Evolutionary conservation across 2,797 vertebrate genomes (phyloP), one percentile per base, ranked within the genome.

Genomic region (Trichosurus vulpecula): DNA sequence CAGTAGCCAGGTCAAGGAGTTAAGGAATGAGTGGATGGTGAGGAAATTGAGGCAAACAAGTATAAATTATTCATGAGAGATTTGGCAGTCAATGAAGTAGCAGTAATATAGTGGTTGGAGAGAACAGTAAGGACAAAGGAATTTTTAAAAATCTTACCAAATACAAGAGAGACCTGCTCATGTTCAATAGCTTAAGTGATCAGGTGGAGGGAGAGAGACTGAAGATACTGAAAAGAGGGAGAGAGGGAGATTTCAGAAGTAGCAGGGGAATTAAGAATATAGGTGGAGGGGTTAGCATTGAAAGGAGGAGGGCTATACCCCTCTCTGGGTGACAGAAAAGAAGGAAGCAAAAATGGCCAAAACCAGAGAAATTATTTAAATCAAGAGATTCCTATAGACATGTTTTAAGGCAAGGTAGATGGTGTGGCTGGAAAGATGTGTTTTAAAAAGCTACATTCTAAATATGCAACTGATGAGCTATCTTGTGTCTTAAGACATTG

Each of bases 391-490:
- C 6, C 47, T 6, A 12, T 25, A 55, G 94, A 58, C 31, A 52
- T 6, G 29, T 3, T 9, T 54, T 87, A 52, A 25, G 74, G 41
- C 2, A 6, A 4, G 54, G 29, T 61, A 29, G 16, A 6, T 0
- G 10, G 8, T 9, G 5, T 11, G 31, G 4, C 6, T 52, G 25
- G 4, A 9, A 51, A 3, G 6, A 29, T 41, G 5, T 1, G 0
- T 16, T 31, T 27, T 4, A 87, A 47, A 87, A 47, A 87, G 5
- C 22, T 87, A 27, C 8, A 51, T 25, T 87, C 9, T 51, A 87
- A 87, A 92, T 81, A 55, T 53, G 52, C 90, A 0, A 9, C 31
- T n/a, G 31, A 8, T 2, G 29, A 91, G 31, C 41, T 35, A 6
- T 54, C 25, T 95, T 87, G 51, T 51, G 9, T 93, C 12, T 35